Base-by-base conservation (phyloP, 2,113 vertebrate genomes). In the Gracilinanus agilis region DNA sequence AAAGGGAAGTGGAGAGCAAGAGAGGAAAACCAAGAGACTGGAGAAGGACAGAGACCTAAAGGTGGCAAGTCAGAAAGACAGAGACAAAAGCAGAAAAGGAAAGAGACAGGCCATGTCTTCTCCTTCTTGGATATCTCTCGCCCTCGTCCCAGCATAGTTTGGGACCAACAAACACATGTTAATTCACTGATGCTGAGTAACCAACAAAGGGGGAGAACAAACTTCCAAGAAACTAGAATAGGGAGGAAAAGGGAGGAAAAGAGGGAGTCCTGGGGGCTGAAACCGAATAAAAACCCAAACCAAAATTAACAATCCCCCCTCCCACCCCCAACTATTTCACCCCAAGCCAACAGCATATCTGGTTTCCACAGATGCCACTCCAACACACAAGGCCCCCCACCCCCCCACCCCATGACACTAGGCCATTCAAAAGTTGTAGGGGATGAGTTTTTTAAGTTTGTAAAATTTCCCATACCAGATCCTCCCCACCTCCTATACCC, bases 21-120 rank as follows among this genome's bases (percentile, higher is more conserved):
- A 95, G 98, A 98, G 98, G 97, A 98, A 98, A 96, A 98, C 97
- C 97, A 96, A 54, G 58, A 94, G 91, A 34, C n/a, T 75, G 24
- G 27, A 89, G 88, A n/a, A 9, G 40, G 53, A 55, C 24, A 83
- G 93, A 67, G 54, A 75, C 34, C 23, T 11, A 23, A n/a, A n/a
- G 24, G 34, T 10, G 53, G 10, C 61, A 5, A 75, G 61, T 23
- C 34, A 40, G 88, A 11, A 54, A 75, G 34, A 90, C 0, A 44
- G 58, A 92, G 92, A 94, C 24, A 53, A 58, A 0, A 0, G 54
- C 83, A 90, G 67, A 13, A 90, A 25, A 40, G 21, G 40, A 34
- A 44, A 61, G 34, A 67, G 58, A 13, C 27, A 29, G 27, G 34
- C 58, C 0, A 1, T 12, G 9, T 67, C 58, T 58, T 58, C 27